Evolutionary conservation across 2,888 invertebrate genomes (phyloP), one percentile per base, ranked within the genome.

Genomic region (Andrena flavipes): DNA sequence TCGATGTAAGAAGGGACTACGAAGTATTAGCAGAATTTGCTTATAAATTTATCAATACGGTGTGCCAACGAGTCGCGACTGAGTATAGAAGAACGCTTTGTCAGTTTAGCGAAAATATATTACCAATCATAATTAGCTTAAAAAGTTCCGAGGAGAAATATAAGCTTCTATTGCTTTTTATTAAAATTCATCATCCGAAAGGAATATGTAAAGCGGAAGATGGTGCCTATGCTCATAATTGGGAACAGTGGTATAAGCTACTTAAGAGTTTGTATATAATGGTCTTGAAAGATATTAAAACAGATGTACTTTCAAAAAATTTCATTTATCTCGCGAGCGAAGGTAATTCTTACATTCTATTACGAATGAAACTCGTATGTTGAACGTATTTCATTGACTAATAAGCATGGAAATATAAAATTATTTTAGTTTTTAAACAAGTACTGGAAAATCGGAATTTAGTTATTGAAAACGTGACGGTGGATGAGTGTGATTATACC

Each of bases 31-130:
- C 86, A 35, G 85, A 90, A 63, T 78, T 88, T 16, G 84, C 90
- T 48, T 93, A 86, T 69, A 91, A 85, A 82, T 74, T 93, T 48
- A 80, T 87, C 5, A 87, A 86, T 62, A 87, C 84, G 23, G 84
- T 92, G 1, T 92, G 90, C 63, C 89, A 88, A 49, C 93, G 95
- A 95, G 91, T 96, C 23, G 95, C 94, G 42, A 91, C 94, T 10
- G 96, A 96, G 88, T 94, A 94, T 78, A 94, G 95, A 23, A 90
- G 94, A 65, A 92, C 94, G 2, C 91, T 95, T 80, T 95, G 96
- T 86, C 94, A 94, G 84, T 95, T 96, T 87, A 94, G 94, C 20
- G 96, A 96, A 92, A 94, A 86, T 72, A 91, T 94, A 49, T 88
- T 95, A 49, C 93, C 94, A 1, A 84, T 91, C 29, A 90, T 95